A percentile compares a stretch with the other conserved stretches of the same genome.
Evolutionary conservation across 2,113 vertebrate species (phyloP).

Genomic region (Bombycilla garrulus): DNA sequence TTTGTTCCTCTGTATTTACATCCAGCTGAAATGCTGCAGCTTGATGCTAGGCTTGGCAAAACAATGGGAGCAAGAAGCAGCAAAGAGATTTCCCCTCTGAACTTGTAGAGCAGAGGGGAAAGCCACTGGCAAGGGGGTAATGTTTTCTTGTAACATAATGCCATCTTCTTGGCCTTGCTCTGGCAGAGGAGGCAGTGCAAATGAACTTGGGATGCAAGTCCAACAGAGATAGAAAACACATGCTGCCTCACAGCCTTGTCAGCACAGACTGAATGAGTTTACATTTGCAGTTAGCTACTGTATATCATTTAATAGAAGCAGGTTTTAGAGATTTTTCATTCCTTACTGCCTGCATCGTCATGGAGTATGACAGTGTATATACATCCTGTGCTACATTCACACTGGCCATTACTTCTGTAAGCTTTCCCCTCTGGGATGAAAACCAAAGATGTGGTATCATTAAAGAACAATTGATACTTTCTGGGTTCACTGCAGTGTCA

Average conservation of each 20-base stretch:
- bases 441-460: background rate
- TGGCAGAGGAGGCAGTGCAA: background rate
- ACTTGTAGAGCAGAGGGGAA: background rate
- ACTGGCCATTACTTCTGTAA: background rate
- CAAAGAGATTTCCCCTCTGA: background rate
- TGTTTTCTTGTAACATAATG: background rate
- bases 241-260: background rate
- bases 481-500: background rate
- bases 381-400: background rate
- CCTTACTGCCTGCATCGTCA: background rate
- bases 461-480: background rate
- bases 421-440: background rate
- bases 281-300: background rate
- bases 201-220: background rate
- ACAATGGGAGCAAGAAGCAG: background rate
- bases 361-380: background rate
- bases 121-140: background rate
- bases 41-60: background rate
- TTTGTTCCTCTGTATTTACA: background rate
- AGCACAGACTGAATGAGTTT: background rate
- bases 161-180: background rate
- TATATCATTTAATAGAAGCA: background rate
- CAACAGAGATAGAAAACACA: background rate
- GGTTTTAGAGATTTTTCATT: background rate
- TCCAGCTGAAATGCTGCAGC: background rate